A percentile compares a stretch with the other conserved stretches of the same genome.
These are phyloP conservation scores for Drosophila subobscura DNA, from an alignment of 1,140 invertebrate species.

Conservation along the genomic window DNA sequence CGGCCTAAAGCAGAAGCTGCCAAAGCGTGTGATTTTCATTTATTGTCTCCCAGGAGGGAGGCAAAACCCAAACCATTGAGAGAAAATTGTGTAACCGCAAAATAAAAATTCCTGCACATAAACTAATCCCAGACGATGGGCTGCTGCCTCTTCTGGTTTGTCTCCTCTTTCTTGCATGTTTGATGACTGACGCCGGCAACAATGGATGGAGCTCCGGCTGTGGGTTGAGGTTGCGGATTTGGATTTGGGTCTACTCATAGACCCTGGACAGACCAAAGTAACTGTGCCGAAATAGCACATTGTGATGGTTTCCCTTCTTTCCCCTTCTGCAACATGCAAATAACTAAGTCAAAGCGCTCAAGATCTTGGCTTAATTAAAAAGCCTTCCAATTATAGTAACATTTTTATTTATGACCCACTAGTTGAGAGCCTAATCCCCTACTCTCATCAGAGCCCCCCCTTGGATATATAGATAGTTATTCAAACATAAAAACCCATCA, in stretches of 20 bases:
- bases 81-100: constrained; percentile 77
- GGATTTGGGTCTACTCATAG: constrained; percentile 16
- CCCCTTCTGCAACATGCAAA: constrained; percentile 38
- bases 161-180: constrained; percentile 33
- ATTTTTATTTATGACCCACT: constrained; percentile 70
- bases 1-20: constrained; percentile 56
- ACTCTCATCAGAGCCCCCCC: neutral
- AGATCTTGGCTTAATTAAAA: constrained; percentile 66
- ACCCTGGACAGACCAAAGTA: constrained; percentile 55
- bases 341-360: constrained; percentile 47
- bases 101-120: constrained; percentile 80
- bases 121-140: constrained; percentile 65
- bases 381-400: constrained; percentile 59
- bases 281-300: constrained; percentile 65
- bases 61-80: constrained; percentile 1
- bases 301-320: constrained; percentile 37
- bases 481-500: constrained; percentile 39
- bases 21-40: constrained; percentile 71
- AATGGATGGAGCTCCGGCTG: constrained; percentile 7
- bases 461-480: neutral
- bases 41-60: neutral
- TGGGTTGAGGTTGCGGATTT: constrained; percentile 10
- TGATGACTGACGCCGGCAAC: constrained; percentile 50
- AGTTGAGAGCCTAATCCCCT: constrained; percentile 35
- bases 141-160: constrained; percentile 27